Conservation (phyloP, 2,888 invertebrate species). For the Thereva unica region DNA sequence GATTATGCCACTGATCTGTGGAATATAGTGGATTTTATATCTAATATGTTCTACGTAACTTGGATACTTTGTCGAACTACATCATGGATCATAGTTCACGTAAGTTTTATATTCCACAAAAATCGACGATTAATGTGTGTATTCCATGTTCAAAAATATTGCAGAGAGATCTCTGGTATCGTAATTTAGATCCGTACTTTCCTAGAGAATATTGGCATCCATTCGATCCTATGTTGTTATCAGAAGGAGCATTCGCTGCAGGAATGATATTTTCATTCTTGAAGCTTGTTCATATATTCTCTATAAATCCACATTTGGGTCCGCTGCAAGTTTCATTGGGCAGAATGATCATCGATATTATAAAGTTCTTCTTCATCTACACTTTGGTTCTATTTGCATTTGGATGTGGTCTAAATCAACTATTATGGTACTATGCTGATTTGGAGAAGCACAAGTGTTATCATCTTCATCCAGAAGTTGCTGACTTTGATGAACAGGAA, state of each 20-base stretch:
- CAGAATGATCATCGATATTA: slow-evolving; percentile 90
- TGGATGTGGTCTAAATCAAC: slow-evolving; percentile 93
- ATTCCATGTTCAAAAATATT: neutral
- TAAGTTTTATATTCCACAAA: slow-evolving; percentile 51
- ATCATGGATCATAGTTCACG: slow-evolving; percentile 88
- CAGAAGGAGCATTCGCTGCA: slow-evolving; percentile 91
- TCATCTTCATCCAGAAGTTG: slow-evolving; percentile 69
- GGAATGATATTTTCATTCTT: slow-evolving; percentile 96
- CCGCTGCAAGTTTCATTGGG: slow-evolving; percentile 92
- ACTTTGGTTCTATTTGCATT: slow-evolving; percentile 91
- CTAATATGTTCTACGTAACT: slow-evolving; percentile 92
- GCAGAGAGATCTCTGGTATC: slow-evolving; percentile 69
- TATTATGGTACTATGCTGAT: slow-evolving; percentile 91
- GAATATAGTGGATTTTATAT: slow-evolving; percentile 98
- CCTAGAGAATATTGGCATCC: slow-evolving; percentile 91
- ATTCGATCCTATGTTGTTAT: slow-evolving; percentile 92
- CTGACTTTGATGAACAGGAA: slow-evolving; percentile 83
- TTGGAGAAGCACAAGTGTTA: slow-evolving; percentile 86
- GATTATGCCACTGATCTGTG: slow-evolving; percentile 95
- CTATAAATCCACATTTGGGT: slow-evolving; percentile 94
- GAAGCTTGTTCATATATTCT: slow-evolving; percentile 95
- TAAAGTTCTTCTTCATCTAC: slow-evolving; percentile 96
- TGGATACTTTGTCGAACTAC: slow-evolving; percentile 89
- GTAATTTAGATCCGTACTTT: slow-evolving; percentile 78
- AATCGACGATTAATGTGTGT: neutral